Conservation (phyloP, 2,888 invertebrate genomes). For the Parascotia fuliginaria region DNA sequence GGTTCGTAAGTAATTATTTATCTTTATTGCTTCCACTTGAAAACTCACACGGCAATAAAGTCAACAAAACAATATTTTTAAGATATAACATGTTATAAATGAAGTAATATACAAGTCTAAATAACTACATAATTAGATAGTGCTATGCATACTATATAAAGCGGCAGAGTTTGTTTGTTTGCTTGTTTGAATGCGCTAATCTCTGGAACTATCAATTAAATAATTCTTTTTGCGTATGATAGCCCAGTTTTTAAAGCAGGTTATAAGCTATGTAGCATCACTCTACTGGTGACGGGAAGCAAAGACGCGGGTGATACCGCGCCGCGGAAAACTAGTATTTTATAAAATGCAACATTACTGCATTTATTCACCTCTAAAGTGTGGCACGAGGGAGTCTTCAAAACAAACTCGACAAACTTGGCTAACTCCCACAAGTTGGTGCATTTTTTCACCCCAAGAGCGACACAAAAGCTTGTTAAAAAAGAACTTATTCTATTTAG, state of each 20-base stretch:
- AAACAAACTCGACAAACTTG: constrained; percentile 38
- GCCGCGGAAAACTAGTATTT: constrained; percentile 16
- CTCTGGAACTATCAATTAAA: no score
- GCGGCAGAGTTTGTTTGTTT: no score
- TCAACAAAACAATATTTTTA: background rate
- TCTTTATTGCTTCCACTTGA: background rate
- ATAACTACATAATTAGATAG: no score
- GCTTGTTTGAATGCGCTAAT: no score
- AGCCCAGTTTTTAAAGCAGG: no score
- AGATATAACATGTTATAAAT: background rate
- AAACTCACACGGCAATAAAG: background rate
- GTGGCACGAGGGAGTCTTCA: constrained; percentile 34
- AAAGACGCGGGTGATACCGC: no score
- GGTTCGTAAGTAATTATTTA: background rate
- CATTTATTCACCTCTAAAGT: constrained; percentile 27
- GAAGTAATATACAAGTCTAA: no score
- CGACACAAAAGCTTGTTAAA: constrained; percentile 38
- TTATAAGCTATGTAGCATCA: no score
- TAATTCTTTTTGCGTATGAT: no score
- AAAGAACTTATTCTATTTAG: constrained; percentile 45
- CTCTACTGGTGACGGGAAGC: no score
- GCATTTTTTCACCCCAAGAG: constrained; percentile 39
- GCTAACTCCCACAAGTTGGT: constrained; percentile 32
- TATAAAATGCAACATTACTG: constrained; percentile 33
- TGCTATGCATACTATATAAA: no score